Evolutionary conservation across 1,140 invertebrate species (phyloP).

Genomic region (Protaetia brevitarsis): DNA sequence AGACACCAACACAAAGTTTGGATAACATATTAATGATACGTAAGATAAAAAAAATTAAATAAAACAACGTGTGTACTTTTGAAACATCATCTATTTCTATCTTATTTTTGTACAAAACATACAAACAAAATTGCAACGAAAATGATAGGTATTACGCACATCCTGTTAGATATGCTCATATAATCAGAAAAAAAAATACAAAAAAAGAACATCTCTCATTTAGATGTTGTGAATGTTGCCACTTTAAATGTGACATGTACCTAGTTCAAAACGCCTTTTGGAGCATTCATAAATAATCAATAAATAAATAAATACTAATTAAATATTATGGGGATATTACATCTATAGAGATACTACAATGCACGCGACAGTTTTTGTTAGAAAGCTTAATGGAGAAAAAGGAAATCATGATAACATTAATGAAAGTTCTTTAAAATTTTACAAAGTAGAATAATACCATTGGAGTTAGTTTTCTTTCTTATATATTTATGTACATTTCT

Average conservation of each 20-base stretch:
- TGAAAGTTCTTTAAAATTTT: neutral
- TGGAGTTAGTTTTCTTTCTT: too few species aligned
- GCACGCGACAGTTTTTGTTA: conserved; percentile 16
- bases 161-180: neutral
- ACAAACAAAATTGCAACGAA: neutral
- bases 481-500: too few species aligned
- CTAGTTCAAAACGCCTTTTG: conserved; percentile 21
- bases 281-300: conserved; percentile 9
- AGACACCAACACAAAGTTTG: neutral
- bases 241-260: conserved; percentile 23
- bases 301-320: conserved; percentile 19
- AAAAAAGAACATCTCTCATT: neutral
- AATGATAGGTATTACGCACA: neutral
- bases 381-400: neutral
- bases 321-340: neutral
- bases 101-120: conserved; percentile 2
- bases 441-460: neutral
- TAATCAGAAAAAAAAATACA: neutral
- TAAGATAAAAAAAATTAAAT: neutral
- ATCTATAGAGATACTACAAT: neutral
- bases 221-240: conserved; percentile 1
- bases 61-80: conserved; percentile 9
- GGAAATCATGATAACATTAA: neutral
- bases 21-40: neutral
- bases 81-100: conserved; percentile 11